Conservation (phyloP, 1,140 invertebrate species). For the Lasaia peninsularis region DNA sequence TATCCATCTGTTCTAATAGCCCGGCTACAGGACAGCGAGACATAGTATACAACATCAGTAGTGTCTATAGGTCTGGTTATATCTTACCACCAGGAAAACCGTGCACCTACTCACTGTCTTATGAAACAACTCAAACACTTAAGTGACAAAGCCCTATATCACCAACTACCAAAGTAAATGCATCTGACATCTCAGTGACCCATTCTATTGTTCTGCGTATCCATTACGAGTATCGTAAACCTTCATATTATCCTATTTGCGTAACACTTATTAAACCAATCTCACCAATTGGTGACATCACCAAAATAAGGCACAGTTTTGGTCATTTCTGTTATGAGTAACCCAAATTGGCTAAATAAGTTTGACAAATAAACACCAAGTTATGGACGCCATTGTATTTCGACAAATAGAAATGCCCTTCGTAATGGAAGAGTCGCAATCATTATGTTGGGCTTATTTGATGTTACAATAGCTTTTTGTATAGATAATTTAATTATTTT, state of each 20-base stretch:
- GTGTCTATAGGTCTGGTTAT: too few species aligned
- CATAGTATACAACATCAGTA: too few species aligned
- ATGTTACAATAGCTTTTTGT: too few species aligned
- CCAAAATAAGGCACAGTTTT: conserved; percentile 10
- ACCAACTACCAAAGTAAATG: not conserved
- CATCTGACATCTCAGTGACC: not conserved
- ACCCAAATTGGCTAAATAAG: conserved; percentile 8
- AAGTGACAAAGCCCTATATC: too few species aligned
- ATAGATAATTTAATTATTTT: too few species aligned
- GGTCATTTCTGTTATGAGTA: conserved; percentile 18
- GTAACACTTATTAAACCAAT: conserved; percentile 31
- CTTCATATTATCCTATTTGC: conserved; percentile 20
- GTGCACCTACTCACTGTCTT: too few species aligned
- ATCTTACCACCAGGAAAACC: too few species aligned
- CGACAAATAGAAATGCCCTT: not conserved
- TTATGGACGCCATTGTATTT: not conserved
- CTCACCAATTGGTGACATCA: conserved; percentile 26
- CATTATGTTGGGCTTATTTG: too few species aligned
- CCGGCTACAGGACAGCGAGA: too few species aligned
- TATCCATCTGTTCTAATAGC: too few species aligned
- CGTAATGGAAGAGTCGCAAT: too few species aligned
- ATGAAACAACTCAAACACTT: too few species aligned
- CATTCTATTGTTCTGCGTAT: not conserved
- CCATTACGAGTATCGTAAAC: conserved; percentile 21
- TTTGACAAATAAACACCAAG: not conserved